Conservation (phyloP, 92 coral and sea anemone species). For the Epizoanthus rinbou region DNA sequence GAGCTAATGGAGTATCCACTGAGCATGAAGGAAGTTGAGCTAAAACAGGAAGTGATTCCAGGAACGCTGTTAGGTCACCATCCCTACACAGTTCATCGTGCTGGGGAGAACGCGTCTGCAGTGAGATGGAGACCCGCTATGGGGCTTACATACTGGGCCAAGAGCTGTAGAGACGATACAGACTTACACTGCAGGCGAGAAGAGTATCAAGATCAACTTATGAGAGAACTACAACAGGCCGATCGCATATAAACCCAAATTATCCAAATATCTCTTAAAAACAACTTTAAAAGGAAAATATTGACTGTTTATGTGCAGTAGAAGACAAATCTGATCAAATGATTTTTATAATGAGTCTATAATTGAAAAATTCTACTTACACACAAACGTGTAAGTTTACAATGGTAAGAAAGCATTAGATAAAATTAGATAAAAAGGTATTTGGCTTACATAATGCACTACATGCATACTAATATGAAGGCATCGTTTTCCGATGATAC, state of each 20-base stretch:
- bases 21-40: conserved; percentile 3
- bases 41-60: conserved; percentile 23
- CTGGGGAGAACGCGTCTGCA: conserved; percentile 9
- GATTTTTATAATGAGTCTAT: too few relatives aligned
- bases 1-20: conserved; percentile 4
- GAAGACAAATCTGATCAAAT: too few relatives aligned
- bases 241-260: conserved; percentile 8
- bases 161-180: conserved; percentile 19
- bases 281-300: too few relatives aligned
- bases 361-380: too few relatives aligned
- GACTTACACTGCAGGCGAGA: not conserved
- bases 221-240: conserved; percentile 10
- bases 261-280: too few relatives aligned
- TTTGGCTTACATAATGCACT: too few relatives aligned
- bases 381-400: too few relatives aligned
- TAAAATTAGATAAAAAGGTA: too few relatives aligned
- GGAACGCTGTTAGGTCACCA: conserved; percentile 30
- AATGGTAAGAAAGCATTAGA: too few relatives aligned
- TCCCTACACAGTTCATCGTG: conserved; percentile 30
- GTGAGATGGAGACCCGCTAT: conserved; percentile 26
- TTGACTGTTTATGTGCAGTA: too few relatives aligned
- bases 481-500: too few relatives aligned
- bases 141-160: conserved; percentile 39
- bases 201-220: conserved; percentile 1
- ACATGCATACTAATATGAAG: too few relatives aligned